These are phyloP conservation scores for Engystomops pustulosus DNA, from an alignment of 2,113 vertebrate genomes.

Conservation along the genomic window DNA sequence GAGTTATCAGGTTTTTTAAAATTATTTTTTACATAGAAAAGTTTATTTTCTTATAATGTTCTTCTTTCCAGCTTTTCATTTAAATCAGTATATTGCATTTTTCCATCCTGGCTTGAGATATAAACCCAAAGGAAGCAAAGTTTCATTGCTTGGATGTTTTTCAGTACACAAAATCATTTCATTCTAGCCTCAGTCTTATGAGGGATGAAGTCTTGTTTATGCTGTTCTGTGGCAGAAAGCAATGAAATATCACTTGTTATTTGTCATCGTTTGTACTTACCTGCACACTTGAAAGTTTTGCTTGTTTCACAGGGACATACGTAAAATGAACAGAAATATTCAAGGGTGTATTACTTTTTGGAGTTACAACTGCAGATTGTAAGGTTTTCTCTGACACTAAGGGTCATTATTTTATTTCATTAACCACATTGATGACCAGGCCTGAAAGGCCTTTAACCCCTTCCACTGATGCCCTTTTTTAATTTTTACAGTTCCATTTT, in stretches of 20 bases:
- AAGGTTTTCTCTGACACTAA: background rate
- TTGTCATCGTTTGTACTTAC: background rate
- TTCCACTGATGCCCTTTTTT: too few species aligned
- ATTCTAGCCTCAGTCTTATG: slow-evolving; percentile 19
- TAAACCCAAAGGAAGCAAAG: slow-evolving; percentile 32
- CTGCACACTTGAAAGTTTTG: background rate
- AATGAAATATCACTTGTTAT: slow-evolving; percentile 16
- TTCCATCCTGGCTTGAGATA: slow-evolving; percentile 2
- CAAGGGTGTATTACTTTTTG: background rate
- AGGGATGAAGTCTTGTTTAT: slow-evolving; percentile 21
- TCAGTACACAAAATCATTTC: slow-evolving; percentile 20
- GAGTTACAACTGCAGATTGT: background rate
- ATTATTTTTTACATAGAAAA: slow-evolving; percentile 13
- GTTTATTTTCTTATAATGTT: slow-evolving; percentile 3
- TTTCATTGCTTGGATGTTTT: slow-evolving; percentile 32
- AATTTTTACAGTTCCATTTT: too few species aligned
- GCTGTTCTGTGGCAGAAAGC: background rate
- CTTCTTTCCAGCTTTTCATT: slow-evolving; percentile 23
- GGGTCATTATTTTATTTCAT: too few species aligned
- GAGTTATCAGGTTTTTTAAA: background rate
- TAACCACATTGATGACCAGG: too few species aligned
- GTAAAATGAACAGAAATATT: background rate
- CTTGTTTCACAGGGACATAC: background rate
- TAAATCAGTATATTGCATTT: slow-evolving; percentile 31
- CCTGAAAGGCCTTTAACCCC: too few species aligned